Evolutionary conservation across 2,113 vertebrate species (phyloP).

Genomic region (Cynocephalus volans): DNA sequence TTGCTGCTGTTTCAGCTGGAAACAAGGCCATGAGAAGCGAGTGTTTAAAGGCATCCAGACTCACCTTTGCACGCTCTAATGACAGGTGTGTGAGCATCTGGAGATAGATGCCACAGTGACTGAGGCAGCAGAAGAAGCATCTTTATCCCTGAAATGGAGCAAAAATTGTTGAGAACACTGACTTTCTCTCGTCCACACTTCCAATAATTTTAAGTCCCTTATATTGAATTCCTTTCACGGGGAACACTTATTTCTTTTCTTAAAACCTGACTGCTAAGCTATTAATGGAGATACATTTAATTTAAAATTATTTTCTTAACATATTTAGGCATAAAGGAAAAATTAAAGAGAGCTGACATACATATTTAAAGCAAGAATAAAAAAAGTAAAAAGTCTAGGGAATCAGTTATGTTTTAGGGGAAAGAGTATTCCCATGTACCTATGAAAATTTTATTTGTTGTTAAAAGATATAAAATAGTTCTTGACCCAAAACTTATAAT

Average conservation of each 20-base stretch:
- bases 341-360: neutral
- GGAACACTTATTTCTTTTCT: neutral
- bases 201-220: neutral
- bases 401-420: neutral
- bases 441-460: neutral
- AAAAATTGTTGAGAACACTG: neutral
- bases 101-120: rapidly evolving
- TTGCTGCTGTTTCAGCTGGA: neutral
- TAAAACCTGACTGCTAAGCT: neutral
- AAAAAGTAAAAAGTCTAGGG: neutral
- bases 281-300: neutral
- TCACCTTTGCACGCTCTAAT: rapidly evolving
- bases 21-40: neutral
- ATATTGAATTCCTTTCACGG: neutral
- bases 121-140: rapidly evolving
- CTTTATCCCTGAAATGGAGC: neutral
- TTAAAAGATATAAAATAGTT: neutral
- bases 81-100: neutral
- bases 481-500: slow-evolving; percentile 7
- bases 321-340: neutral
- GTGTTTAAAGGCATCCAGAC: neutral
- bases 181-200: neutral
- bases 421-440: neutral
- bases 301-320: neutral
- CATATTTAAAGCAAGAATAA: neutral